A percentile compares a stretch with the other conserved stretches of the same genome.
Conservation (phyloP, 2,888 invertebrate species). For the Ptilodon capucinus region DNA sequence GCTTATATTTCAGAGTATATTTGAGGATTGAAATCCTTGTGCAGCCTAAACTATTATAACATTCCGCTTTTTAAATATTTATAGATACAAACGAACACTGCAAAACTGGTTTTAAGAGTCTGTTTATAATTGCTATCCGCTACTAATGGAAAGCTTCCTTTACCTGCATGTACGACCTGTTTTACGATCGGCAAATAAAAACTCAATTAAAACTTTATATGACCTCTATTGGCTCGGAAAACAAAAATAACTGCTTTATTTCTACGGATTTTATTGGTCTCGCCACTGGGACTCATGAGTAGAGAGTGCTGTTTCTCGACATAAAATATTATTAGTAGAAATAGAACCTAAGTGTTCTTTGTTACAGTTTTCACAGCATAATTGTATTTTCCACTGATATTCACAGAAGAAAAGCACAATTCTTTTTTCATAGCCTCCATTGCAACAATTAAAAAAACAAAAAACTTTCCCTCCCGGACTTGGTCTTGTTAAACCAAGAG, state of each 20-base stretch:
- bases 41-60: neutral
- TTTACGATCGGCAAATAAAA: conserved; percentile 7
- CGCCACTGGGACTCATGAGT: neutral
- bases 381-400: no score
- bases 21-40: no score
- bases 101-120: neutral
- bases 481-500: no score
- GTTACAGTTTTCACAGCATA: no score
- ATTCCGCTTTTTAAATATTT: no score
- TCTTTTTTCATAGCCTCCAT: no score
- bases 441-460: no score
- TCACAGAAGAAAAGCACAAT: no score
- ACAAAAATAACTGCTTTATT: conserved; percentile 13
- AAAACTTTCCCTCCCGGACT: no score
- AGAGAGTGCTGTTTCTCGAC: neutral
- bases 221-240: conserved; percentile 10
- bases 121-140: neutral
- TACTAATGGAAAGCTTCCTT: neutral
- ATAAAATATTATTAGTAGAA: neutral
- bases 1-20: no score
- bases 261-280: neutral
- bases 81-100: no score
- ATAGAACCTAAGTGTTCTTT: neutral
- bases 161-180: neutral
- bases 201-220: conserved; percentile 17